Base-by-base conservation (phyloP, 2,888 invertebrate species). In the Leptinotarsa haldemani region DNA sequence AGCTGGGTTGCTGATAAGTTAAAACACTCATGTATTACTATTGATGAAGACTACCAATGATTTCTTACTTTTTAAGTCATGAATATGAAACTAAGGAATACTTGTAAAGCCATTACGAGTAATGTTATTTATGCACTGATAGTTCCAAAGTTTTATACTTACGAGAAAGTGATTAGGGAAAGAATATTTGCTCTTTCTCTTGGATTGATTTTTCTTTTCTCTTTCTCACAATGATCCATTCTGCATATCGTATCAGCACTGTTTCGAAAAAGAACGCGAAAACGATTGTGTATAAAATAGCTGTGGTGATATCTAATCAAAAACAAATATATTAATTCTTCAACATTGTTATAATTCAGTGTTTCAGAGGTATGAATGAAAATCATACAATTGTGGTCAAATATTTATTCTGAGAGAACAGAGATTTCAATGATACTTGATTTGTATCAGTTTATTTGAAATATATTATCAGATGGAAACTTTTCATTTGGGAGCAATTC, bases 91-190 rank as follows among this genome's bases (percentile, higher is more conserved):
- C 9, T 40, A 2, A 40, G 2, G 9, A 40, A 40, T 40, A 40
- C 40, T 30, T 5, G 30, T 30, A 40, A 2, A 40, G 40, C 7
- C 9, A 30, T 30, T 9, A 25, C 25, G 25, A 25, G 25, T 5
- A 9, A 30, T 2, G 1, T 30, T 30, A 30, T 30, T 30, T 30
- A 15, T 89, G 90, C 80, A 86, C 84, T 40, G 85, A 7, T 30
- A 30, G 2, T 87, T 80, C 90, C 90, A 50, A 90, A 88, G 81
- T 89, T 90, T 7, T 90, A 89, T 1, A 95, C 88, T 95, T 95
- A 84, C 95, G 86, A 91, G 90, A 90, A 2, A 90, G 90, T 83
- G 90, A 90, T 78, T 90, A 90, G 63, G 90, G 82, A 18, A 90
- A 86, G 15, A 90, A 83, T 64, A 90, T 88, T 74, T 2, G 93